phyloP scores from a whole-genome alignment of 1,140 invertebrate species.

The Daktulosphaira vitifoliae region DNA sequence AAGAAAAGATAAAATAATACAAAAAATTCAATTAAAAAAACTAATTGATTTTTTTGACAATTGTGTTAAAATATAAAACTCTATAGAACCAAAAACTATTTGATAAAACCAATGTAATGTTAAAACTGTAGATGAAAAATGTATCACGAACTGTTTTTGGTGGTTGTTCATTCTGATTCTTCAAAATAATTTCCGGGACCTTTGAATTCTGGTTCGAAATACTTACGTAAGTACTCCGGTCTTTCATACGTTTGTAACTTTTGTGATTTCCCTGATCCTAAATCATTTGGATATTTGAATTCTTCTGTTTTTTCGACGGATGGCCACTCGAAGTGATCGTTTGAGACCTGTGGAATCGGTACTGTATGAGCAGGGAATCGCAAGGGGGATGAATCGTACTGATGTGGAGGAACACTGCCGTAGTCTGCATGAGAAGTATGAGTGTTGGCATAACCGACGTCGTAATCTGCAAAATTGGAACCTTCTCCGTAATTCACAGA shows the following conservation, averaged over 20 bases:
- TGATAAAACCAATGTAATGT: too few species aligned
- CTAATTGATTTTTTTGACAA: too few species aligned
- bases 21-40: too few species aligned
- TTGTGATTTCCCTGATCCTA: not conserved
- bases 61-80: too few species aligned
- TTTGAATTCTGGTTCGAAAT: conserved; percentile 7
- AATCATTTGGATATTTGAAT: not conserved
- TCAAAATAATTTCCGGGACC: not conserved
- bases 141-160: too few species aligned
- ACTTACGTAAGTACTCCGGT: conserved; percentile 17
- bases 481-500: not conserved
- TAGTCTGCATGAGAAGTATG: conserved; percentile 10
- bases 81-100: too few species aligned
- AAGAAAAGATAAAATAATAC: too few species aligned
- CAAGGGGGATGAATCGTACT: conserved; percentile 2
- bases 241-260: not conserved
- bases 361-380: not conserved
- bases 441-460: not conserved
- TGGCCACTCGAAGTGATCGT: conserved; percentile 7
- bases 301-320: not conserved
- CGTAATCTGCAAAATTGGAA: too few species aligned
- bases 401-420: conserved; percentile 10
- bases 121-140: too few species aligned
- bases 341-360: not conserved
- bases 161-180: too few species aligned